phyloP scores from a whole-genome alignment of 2,888 invertebrate genomes.

The Pyrrhia umbra region DNA sequence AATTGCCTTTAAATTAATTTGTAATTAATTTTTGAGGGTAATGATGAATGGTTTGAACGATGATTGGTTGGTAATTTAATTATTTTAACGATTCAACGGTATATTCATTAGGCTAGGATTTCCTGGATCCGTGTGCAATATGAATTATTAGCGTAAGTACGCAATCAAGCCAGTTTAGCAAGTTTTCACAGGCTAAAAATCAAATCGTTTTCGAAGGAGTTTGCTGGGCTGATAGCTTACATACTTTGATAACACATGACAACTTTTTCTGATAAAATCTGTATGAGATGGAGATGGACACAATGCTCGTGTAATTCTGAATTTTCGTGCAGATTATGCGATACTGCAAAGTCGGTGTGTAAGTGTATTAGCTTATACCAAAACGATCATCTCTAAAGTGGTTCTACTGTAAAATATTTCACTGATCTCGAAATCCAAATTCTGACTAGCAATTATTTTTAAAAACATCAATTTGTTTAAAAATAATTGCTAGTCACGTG shows the following conservation, averaged over 20 bases:
- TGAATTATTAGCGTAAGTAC: constrained; percentile 4
- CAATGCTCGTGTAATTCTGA: no score
- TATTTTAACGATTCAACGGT: constrained; percentile 2
- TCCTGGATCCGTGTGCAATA: constrained; percentile 9
- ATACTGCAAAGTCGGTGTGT: no score
- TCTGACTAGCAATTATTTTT: no score
- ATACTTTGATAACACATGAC: no score
- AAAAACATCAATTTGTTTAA: background rate
- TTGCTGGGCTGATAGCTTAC: background rate
- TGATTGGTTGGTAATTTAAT: constrained; percentile 19
- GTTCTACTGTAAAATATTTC: background rate
- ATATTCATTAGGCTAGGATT: constrained; percentile 21
- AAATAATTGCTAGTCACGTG: background rate
- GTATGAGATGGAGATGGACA: no score
- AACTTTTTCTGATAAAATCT: no score
- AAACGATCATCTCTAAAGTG: no score
- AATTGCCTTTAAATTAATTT: constrained; percentile 35
- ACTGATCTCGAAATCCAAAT: background rate
- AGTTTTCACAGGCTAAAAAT: constrained; percentile 1
- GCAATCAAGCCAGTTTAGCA: background rate
- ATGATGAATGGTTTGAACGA: constrained; percentile 15
- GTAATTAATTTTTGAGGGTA: constrained; percentile 23
- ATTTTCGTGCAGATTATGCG: no score
- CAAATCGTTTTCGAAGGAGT: background rate
- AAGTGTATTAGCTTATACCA: no score